Evolutionary conservation across 2,888 invertebrate genomes (phyloP).

Genomic region (Macroteleia sp.): DNA sequence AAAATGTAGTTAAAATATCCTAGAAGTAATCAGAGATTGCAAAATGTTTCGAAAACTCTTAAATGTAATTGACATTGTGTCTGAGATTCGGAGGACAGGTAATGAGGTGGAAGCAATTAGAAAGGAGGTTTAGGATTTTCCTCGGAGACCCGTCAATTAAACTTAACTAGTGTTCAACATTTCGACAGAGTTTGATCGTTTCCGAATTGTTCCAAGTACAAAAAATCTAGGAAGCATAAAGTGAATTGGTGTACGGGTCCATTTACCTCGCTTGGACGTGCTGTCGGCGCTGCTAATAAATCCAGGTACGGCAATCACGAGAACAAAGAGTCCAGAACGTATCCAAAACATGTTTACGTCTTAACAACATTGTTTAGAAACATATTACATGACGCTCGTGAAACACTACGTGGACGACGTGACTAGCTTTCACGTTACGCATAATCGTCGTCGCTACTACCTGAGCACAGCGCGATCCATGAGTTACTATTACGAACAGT

Average conservation of each 20-base stretch:
- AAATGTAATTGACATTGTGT: too few species aligned
- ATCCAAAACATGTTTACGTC: conserved; percentile 84
- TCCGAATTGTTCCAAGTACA: conserved; percentile 1
- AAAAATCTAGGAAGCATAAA: conserved; percentile 11
- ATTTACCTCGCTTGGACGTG: conserved; percentile 82
- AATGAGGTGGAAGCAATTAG: too few species aligned
- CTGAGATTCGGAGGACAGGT: too few species aligned
- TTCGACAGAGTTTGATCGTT: neutral
- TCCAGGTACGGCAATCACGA: conserved; percentile 83
- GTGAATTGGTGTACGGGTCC: conserved; percentile 38
- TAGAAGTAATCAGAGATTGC: too few species aligned
- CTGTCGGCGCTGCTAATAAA: conserved; percentile 82
- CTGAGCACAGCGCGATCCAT: conserved; percentile 74
- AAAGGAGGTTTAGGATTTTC: too few species aligned
- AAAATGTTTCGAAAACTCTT: too few species aligned
- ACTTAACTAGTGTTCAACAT: neutral
- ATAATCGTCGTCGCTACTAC: conserved; percentile 79
- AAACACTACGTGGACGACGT: conserved; percentile 75
- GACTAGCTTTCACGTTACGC: conserved; percentile 74
- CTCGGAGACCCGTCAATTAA: too few species aligned
- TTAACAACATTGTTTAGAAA: conserved; percentile 84
- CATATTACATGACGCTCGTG: conserved; percentile 81
- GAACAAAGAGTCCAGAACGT: conserved; percentile 83
- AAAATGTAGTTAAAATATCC: too few species aligned
- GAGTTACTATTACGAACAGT: conserved; percentile 64